Conservation (phyloP, 1,140 invertebrate species). For the Arctopsyche grandis region DNA sequence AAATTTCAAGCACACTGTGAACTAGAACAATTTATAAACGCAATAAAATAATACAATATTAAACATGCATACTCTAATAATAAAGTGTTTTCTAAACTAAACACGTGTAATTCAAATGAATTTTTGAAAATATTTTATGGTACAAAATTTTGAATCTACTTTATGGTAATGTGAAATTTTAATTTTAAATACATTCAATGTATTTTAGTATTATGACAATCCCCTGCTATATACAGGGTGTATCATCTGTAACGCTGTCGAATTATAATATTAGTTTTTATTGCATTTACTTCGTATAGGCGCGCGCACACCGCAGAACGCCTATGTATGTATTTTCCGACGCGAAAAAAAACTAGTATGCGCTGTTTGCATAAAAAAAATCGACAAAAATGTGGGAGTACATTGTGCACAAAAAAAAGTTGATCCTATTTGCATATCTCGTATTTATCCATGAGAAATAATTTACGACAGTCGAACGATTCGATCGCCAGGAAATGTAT, state of each 20-base stretch:
- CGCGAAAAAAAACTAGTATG: conserved; percentile 5
- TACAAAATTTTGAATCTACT: no score
- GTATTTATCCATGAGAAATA: conserved; percentile 34
- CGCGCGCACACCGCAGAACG: no score
- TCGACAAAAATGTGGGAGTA: conserved; percentile 11
- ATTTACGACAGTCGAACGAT: conserved; percentile 11
- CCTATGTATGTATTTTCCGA: background rate
- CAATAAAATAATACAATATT: no score
- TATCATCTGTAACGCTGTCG: background rate
- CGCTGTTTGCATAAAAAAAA: conserved; percentile 12
- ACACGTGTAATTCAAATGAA: no score
- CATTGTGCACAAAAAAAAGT: conserved; percentile 26
- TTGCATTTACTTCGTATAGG: background rate
- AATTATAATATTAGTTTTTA: background rate
- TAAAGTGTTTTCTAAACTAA: no score
- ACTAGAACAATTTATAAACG: no score
- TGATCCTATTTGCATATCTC: conserved; percentile 29
- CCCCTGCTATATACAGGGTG: background rate
- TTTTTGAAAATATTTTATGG: no score
- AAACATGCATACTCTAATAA: no score
- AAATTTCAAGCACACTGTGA: no score
- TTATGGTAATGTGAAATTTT: no score
- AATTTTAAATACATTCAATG: no score
- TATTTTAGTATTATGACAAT: no score
- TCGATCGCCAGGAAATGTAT: conserved; percentile 15